Percentiles rank a stretch among this genome's conserved stretches.
phyloP scores from a whole-genome alignment of 2,113 vertebrate species.

The Podilymbus podiceps region DNA sequence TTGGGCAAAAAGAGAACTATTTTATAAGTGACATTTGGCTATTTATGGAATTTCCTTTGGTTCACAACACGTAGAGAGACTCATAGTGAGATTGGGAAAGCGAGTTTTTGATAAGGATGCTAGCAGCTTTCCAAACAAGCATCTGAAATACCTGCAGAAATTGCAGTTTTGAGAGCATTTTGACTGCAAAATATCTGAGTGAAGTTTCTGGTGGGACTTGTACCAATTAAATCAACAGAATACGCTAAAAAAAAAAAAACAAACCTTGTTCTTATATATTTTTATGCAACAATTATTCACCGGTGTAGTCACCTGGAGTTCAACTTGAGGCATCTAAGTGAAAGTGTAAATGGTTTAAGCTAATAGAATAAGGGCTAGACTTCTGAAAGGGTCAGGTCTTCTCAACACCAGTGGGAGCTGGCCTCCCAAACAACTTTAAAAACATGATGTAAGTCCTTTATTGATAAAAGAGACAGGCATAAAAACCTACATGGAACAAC shows the following conservation, averaged over 20 bases:
- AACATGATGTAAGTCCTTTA: not conserved
- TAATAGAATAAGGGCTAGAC: not conserved
- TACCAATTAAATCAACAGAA: not conserved
- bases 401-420: not conserved
- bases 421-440: not conserved
- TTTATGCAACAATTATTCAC: not conserved
- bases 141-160: slow-evolving; percentile 22
- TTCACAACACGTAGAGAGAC: not conserved
- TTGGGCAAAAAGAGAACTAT: not conserved
- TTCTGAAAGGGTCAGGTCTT: not conserved
- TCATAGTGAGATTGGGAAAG: slow-evolving; percentile 16
- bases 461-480: not conserved
- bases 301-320: not conserved
- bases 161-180: not conserved
- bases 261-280: not conserved
- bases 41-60: not conserved
- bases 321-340: rapidly evolving
- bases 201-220: not conserved
- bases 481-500: not conserved
- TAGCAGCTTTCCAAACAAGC: slow-evolving; percentile 49
- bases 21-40: not conserved
- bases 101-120: slow-evolving; percentile 56
- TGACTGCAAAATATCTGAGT: not conserved
- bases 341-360: not conserved
- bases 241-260: not conserved